Evolutionary conservation across 2,797 vertebrate species (phyloP).

Genomic region (Parambassis ranga): DNA sequence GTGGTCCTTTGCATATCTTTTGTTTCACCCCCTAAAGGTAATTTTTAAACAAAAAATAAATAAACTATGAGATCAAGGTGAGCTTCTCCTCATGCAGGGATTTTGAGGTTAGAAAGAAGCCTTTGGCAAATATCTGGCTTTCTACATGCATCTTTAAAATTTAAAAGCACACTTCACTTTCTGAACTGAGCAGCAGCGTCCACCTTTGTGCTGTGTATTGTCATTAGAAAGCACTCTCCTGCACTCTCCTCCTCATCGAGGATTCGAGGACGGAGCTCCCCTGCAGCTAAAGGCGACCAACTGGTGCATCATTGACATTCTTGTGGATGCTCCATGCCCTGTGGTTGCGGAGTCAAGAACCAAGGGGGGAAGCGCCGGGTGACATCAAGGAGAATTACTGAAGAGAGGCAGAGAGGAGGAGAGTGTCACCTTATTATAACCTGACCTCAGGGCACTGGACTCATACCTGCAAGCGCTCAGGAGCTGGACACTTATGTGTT

Average conservation of each 20-base stretch:
- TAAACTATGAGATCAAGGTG: constrained; percentile 21
- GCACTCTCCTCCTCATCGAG: constrained; percentile 27
- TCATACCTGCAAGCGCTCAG: constrained; percentile 42
- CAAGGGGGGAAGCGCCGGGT: constrained; percentile 29
- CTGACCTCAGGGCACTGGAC: constrained; percentile 56
- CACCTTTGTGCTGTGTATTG: constrained; percentile 26
- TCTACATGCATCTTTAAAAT: constrained; percentile 25
- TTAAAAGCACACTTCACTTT: constrained; percentile 20
- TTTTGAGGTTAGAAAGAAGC: constrained; percentile 43
- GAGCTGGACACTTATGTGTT: constrained; percentile 21
- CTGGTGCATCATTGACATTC: constrained; percentile 59
- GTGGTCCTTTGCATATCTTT: constrained; percentile 31
- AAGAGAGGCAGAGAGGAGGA: constrained; percentile 61
- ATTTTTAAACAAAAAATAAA: constrained; percentile 39
- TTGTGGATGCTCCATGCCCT: constrained; percentile 13
- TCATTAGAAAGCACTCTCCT: constrained; percentile 48
- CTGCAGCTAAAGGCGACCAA: constrained; percentile 41
- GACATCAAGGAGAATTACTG: constrained; percentile 66
- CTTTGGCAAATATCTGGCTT: constrained; percentile 48
- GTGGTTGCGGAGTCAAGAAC: constrained; percentile 29
- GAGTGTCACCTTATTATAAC: constrained; percentile 77
- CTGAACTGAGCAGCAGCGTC: not conserved
- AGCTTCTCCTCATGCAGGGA: constrained; percentile 29
- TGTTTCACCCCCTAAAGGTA: constrained; percentile 20
- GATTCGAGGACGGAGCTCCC: constrained; percentile 44